Evolutionary conservation across 2,797 vertebrate species (phyloP).

Genomic region (Trachops cirrhosus): DNA sequence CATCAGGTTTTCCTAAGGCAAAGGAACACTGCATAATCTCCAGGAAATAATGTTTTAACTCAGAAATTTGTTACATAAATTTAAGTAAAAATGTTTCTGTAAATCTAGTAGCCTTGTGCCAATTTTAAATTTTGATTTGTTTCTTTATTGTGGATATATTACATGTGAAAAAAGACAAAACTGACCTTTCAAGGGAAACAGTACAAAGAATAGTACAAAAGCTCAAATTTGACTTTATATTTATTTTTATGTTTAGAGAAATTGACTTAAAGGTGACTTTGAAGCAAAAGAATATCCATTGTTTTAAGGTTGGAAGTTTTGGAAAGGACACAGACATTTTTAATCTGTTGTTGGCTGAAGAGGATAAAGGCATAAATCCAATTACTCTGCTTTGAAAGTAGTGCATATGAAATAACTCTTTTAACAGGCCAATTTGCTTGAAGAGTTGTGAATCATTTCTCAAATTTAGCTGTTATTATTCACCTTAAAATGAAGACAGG

Average conservation of each 20-base stretch:
- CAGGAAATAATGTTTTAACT: slow-evolving; percentile 63
- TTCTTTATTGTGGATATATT: slow-evolving; percentile 55
- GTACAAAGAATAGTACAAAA: slow-evolving; percentile 30
- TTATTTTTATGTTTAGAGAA: neutral
- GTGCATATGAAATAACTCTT: slow-evolving; percentile 10
- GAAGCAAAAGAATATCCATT: slow-evolving; percentile 62
- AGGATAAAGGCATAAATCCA: slow-evolving; percentile 26
- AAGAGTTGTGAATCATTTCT: slow-evolving; percentile 60
- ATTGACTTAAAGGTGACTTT: slow-evolving; percentile 72
- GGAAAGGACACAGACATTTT: slow-evolving; percentile 43
- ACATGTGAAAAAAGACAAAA: slow-evolving; percentile 31
- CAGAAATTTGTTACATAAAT: slow-evolving; percentile 56
- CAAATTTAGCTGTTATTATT: slow-evolving; percentile 57
- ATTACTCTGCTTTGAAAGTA: slow-evolving; percentile 56
- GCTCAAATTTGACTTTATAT: neutral
- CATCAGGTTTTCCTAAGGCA: neutral
- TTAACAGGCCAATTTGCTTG: slow-evolving; percentile 52
- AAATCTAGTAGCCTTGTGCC: slow-evolving; percentile 62
- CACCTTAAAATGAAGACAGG: neutral
- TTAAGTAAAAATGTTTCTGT: slow-evolving; percentile 62
- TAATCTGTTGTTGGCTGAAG: slow-evolving; percentile 40
- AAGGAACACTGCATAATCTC: neutral
- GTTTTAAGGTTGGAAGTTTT: slow-evolving; percentile 62
- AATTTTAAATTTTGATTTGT: slow-evolving; percentile 40
- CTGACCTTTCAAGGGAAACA: slow-evolving; percentile 35